Conservation (phyloP, 2,888 invertebrate species). For the Eudemis profundana region DNA sequence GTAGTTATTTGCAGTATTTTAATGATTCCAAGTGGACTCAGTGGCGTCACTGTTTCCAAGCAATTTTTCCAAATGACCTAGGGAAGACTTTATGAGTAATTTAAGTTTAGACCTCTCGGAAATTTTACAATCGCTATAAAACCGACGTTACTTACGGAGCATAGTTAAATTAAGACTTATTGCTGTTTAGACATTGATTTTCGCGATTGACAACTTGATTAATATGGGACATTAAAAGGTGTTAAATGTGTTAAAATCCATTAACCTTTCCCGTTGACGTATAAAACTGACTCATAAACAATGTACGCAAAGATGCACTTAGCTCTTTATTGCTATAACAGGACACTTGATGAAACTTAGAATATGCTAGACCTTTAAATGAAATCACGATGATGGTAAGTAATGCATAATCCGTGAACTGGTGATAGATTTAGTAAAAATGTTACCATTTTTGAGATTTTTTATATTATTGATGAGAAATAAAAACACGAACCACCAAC, state of each 20-base stretch:
- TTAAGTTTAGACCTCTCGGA: neutral
- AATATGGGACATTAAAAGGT: constrained; percentile 26
- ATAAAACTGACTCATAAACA: constrained; percentile 18
- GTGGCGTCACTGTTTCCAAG: neutral
- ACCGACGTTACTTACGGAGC: neutral
- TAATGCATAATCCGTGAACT: too few relatives aligned
- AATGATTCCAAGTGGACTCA: neutral
- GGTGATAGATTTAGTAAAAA: too few relatives aligned
- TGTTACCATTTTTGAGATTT: too few relatives aligned
- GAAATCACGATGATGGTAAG: too few relatives aligned
- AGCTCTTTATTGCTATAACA: neutral
- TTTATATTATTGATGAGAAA: too few relatives aligned
- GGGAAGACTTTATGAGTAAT: neutral
- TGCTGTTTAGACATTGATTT: constrained; percentile 32
- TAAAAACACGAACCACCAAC: too few relatives aligned
- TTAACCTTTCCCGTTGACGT: constrained; percentile 25
- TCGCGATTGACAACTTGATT: constrained; percentile 19
- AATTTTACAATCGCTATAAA: constrained; percentile 17
- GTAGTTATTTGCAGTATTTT: constrained; percentile 22
- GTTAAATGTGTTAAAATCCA: constrained; percentile 28
- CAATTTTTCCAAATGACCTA: constrained; percentile 1
- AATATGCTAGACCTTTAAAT: neutral
- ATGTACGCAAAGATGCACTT: constrained; percentile 20
- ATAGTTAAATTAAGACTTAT: constrained; percentile 21
- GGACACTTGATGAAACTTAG: neutral